Conservation (phyloP, 2,113 vertebrate genomes). For the Crotalus horridus region DNA sequence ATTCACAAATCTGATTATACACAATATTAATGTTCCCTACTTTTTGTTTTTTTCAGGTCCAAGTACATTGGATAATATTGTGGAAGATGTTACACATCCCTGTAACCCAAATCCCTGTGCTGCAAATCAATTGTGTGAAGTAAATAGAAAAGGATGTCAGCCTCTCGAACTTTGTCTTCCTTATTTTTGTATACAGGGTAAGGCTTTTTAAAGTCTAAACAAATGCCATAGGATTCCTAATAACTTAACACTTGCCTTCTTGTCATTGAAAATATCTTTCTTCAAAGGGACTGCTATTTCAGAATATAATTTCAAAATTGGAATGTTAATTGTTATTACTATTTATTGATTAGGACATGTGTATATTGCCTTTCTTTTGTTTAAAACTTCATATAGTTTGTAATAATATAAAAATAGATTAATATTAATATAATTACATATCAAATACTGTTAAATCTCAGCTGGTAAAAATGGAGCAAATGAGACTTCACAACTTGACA, state of each 20-base stretch:
- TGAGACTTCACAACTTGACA: too few relatives aligned
- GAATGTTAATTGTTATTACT: neutral
- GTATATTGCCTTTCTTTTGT: too few relatives aligned
- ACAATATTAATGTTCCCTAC: neutral
- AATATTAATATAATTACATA: too few relatives aligned
- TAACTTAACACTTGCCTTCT: neutral
- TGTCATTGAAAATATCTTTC: neutral
- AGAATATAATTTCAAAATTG: neutral
- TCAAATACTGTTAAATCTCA: too few relatives aligned
- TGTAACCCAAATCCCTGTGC: slow-evolving; percentile 97
- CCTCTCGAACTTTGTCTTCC: slow-evolving; percentile 85
- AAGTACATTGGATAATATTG: slow-evolving; percentile 79
- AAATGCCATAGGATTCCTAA: neutral
- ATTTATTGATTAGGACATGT: too few relatives aligned
- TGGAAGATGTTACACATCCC: slow-evolving; percentile 93
- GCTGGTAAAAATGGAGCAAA: too few relatives aligned
- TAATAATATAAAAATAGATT: too few relatives aligned
- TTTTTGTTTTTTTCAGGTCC: slow-evolving; percentile 71
- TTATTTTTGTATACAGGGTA: slow-evolving; percentile 88
- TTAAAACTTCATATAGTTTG: too few relatives aligned
- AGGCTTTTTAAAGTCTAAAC: slow-evolving; percentile 5
- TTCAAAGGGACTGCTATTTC: neutral
- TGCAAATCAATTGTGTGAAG: slow-evolving; percentile 90
- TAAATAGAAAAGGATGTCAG: slow-evolving; percentile 89
- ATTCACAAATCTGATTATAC: neutral